Percentiles rank a stretch among this genome's conserved stretches.
Conservation (phyloP, 2,797 vertebrate genomes). For the Harpagifer antarcticus region DNA sequence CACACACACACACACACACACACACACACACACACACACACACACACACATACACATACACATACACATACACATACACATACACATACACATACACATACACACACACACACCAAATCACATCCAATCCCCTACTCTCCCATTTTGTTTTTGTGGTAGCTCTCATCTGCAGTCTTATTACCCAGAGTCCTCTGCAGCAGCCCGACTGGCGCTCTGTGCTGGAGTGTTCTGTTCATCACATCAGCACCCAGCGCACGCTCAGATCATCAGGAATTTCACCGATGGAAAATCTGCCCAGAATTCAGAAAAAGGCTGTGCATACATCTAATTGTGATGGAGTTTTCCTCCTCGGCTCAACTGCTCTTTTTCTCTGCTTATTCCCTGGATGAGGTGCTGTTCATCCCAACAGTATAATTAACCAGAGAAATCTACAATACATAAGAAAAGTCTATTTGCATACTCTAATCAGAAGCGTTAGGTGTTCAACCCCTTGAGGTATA, state of each 20-base stretch:
- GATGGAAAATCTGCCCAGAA: slow-evolving; percentile 81
- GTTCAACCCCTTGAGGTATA: slow-evolving; percentile 26
- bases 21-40: not conserved
- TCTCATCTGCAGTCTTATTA: slow-evolving; percentile 79
- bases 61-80: slow-evolving; percentile 8
- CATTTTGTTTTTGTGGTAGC: slow-evolving; percentile 72
- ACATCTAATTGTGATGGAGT: slow-evolving; percentile 77
- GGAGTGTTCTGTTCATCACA: slow-evolving; percentile 75
- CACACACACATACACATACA: slow-evolving; percentile 14
- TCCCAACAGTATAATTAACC: slow-evolving; percentile 64
- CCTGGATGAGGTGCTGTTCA: slow-evolving; percentile 60
- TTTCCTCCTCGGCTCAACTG: slow-evolving; percentile 57
- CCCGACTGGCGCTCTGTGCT: slow-evolving; percentile 61
- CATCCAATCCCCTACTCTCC: slow-evolving; percentile 41
- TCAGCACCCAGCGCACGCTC: slow-evolving; percentile 80
- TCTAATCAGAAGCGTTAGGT: slow-evolving; percentile 17
- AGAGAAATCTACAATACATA: slow-evolving; percentile 43
- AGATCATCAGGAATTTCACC: slow-evolving; percentile 83
- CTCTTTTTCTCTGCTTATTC: slow-evolving; percentile 54
- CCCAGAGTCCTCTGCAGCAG: slow-evolving; percentile 77
- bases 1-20: not conserved
- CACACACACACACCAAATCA: slow-evolving; percentile 34
- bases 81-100: not conserved
- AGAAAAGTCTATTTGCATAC: slow-evolving; percentile 34
- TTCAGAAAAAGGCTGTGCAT: slow-evolving; percentile 79